Conservation (phyloP, 37 sponge, comb jelly and placozoan genomes). For the Crambe crambe region DNA sequence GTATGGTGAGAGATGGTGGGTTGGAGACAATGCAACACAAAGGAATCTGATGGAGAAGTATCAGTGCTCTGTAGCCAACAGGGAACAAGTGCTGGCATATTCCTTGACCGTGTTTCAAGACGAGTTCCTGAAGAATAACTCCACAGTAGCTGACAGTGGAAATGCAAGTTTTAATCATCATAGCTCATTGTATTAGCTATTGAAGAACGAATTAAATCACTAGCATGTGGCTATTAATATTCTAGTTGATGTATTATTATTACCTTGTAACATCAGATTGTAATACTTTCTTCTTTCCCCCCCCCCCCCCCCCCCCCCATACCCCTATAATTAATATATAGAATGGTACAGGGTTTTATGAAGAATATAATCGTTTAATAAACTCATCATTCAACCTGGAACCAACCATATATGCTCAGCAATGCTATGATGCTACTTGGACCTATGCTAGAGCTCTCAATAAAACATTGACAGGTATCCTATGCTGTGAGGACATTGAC, state of each 20-base stretch:
- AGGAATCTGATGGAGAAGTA: neutral
- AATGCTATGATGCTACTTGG: conserved; percentile 48
- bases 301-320: too few relatives aligned
- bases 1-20: conserved; percentile 35
- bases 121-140: neutral
- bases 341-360: neutral
- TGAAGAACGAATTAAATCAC: too few relatives aligned
- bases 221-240: too few relatives aligned
- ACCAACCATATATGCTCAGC: neutral
- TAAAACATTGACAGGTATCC: neutral
- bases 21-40: neutral
- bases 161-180: conserved; percentile 25
- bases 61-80: neutral
- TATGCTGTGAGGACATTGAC: too few relatives aligned
- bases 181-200: too few relatives aligned
- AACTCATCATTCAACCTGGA: neutral
- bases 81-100: neutral
- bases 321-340: too few relatives aligned
- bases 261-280: too few relatives aligned
- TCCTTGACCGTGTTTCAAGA: neutral
- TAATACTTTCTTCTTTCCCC: neutral
- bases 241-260: too few relatives aligned
- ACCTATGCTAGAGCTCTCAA: conserved; percentile 26
- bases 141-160: conserved; percentile 5
- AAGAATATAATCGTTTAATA: neutral